Percentiles rank a stretch among this genome's conserved stretches.
These are phyloP conservation scores for Azemiops feae DNA, from an alignment of 2,113 vertebrate species.

Conservation along the genomic window DNA sequence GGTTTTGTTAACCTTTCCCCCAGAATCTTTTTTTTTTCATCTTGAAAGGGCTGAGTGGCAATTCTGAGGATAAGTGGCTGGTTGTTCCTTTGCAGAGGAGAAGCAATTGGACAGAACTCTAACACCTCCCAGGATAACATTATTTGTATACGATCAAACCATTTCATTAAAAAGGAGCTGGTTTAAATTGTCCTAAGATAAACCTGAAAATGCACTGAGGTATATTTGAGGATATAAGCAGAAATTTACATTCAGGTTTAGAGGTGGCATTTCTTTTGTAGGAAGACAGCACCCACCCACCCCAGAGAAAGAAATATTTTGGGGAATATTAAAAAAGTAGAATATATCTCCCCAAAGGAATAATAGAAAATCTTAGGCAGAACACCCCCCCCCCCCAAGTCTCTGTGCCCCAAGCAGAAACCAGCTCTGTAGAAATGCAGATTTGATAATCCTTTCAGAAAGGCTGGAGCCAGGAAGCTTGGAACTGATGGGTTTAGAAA, in stretches of 20 bases:
- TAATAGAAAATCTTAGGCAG: no score
- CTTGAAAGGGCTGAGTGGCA: slow-evolving; percentile 9
- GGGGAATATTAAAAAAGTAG: no score
- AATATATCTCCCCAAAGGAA: no score
- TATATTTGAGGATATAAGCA: not conserved
- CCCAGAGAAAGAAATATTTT: no score
- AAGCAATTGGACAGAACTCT: not conserved
- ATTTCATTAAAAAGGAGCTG: not conserved
- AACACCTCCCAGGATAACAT: not conserved
- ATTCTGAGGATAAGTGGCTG: not conserved
- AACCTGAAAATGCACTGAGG: not conserved
- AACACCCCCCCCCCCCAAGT: no score
- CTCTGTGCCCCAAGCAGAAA: no score
- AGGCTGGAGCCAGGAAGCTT: no score
- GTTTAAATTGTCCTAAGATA: not conserved
- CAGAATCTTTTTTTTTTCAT: slow-evolving; percentile 10
- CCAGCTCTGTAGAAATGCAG: no score
- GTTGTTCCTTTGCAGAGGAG: not conserved
- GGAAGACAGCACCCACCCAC: no score
- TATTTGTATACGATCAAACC: not conserved
- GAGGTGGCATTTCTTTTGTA: not conserved
- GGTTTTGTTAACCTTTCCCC: not conserved
- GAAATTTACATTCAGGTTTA: not conserved
- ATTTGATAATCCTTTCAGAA: no score
- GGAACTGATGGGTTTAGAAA: no score